Evolutionary conservation across 2,888 invertebrate genomes (phyloP).

Genomic region (Gymnosoma rotundatum): DNA sequence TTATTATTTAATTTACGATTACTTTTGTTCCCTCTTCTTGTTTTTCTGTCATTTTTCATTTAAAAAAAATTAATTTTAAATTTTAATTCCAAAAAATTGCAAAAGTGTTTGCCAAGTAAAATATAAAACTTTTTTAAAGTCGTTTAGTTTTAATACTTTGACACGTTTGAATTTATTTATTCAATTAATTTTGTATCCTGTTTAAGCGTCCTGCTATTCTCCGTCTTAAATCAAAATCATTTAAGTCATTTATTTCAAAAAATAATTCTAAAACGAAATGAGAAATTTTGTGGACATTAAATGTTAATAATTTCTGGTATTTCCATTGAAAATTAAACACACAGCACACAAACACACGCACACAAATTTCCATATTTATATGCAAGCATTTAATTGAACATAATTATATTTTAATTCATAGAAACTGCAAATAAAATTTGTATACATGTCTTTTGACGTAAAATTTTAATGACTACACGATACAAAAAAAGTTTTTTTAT

Average conservation of each 20-base stretch:
- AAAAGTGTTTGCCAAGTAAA: conserved; percentile 32
- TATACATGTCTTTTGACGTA: conserved; percentile 17
- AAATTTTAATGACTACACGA: not conserved
- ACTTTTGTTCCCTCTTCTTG: not conserved
- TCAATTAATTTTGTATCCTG: not conserved
- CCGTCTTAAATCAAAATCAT: conserved; percentile 8
- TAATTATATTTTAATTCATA: conserved; percentile 51
- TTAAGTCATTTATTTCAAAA: conserved; percentile 19
- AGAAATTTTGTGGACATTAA: conserved; percentile 28
- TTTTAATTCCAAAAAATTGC: conserved; percentile 19
- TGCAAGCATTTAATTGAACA: conserved; percentile 29
- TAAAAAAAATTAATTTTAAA: conserved; percentile 25
- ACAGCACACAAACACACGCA: not conserved
- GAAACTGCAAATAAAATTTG: conserved; percentile 36
- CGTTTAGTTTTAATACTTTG: conserved; percentile 1
- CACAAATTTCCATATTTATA: not conserved
- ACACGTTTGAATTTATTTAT: conserved; percentile 43
- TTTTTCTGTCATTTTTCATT: conserved; percentile 33
- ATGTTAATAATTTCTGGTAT: not conserved
- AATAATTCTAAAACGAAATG: not conserved
- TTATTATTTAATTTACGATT: conserved; percentile 1
- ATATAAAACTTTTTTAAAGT: conserved; percentile 11
- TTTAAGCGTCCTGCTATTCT: not conserved
- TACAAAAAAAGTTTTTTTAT: not conserved
- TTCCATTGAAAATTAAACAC: not conserved